Evolutionary conservation across 2,113 vertebrate genomes (phyloP).

Genomic region (Aplodontia rufa): DNA sequence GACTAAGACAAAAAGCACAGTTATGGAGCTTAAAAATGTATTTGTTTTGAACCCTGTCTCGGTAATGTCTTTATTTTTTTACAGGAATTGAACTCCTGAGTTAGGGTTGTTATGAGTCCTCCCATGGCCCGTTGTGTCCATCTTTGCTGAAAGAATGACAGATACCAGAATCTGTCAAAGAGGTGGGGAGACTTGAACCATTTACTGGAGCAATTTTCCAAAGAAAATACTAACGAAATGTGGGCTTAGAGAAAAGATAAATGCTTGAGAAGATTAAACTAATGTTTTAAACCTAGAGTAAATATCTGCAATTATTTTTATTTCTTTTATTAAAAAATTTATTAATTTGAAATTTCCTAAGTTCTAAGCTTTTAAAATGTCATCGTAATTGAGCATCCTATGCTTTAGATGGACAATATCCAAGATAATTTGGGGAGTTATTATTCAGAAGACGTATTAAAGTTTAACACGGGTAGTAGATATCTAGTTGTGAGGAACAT

Average conservation of each 20-base stretch:
- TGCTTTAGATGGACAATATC: not conserved
- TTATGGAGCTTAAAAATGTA: not conserved
- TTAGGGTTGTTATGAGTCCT: not conserved
- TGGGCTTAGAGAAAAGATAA: not conserved
- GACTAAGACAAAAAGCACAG: not conserved
- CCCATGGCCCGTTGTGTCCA: not conserved
- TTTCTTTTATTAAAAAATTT: not conserved
- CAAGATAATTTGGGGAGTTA: not conserved
- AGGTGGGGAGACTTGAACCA: not conserved
- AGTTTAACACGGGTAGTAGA: not conserved
- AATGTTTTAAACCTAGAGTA: not conserved
- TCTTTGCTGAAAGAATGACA: not conserved
- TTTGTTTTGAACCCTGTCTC: not conserved
- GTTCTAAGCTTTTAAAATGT: not conserved
- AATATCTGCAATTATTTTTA: not conserved
- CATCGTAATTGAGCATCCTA: not conserved
- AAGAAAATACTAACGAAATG: not conserved
- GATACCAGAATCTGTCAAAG: not conserved
- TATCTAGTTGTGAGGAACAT: not conserved
- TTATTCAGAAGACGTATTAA: not conserved
- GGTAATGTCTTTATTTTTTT: not conserved
- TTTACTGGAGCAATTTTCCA: not conserved
- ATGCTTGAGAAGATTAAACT: not conserved
- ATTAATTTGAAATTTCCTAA: not conserved
- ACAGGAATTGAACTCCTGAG: not conserved